phyloP scores from a whole-genome alignment of 2,797 vertebrate genomes.

The Australoheros facetus region DNA sequence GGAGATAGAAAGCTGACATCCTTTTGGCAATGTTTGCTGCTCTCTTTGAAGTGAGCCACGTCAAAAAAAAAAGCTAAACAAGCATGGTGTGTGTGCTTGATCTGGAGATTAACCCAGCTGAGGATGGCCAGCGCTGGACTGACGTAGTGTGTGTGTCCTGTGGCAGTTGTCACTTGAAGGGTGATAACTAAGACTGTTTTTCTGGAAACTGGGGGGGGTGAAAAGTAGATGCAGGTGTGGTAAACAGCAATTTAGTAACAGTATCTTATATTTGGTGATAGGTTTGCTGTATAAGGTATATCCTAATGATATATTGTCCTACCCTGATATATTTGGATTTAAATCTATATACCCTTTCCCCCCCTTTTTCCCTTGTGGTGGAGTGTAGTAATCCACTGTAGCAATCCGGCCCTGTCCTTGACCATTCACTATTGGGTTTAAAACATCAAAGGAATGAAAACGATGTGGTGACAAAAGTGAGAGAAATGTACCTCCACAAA shows the following conservation, averaged over 20 bases:
- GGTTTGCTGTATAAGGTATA: not conserved
- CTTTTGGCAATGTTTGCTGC: slow-evolving; percentile 76
- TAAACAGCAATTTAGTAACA: slow-evolving; percentile 34
- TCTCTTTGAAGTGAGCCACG: slow-evolving; percentile 81
- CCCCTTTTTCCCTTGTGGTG: slow-evolving; percentile 27
- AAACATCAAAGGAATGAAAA: slow-evolving; percentile 75
- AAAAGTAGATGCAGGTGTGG: slow-evolving; percentile 17
- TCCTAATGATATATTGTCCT: slow-evolving; percentile 21
- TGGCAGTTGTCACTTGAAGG: slow-evolving; percentile 64
- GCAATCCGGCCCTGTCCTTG: slow-evolving; percentile 66
- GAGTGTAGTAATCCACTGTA: slow-evolving; percentile 70
- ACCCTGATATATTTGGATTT: slow-evolving; percentile 31
- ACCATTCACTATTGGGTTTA: slow-evolving; percentile 65
- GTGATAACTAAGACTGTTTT: slow-evolving; percentile 44
- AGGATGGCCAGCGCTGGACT: slow-evolving; percentile 51
- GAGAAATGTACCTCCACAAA: slow-evolving; percentile 63
- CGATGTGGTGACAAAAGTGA: slow-evolving; percentile 70
- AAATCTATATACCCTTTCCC: slow-evolving; percentile 33
- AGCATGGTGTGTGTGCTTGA: slow-evolving; percentile 71
- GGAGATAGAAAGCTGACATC: slow-evolving; percentile 74
- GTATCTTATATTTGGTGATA: not conserved
- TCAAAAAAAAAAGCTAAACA: slow-evolving; percentile 74
- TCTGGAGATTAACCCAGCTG: slow-evolving; percentile 77
- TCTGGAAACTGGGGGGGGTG: slow-evolving; percentile 17
- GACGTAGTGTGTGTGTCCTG: slow-evolving; percentile 55